Base-by-base conservation (phyloP, 1,140 invertebrate species). In the Drosophila pandora region DNA sequence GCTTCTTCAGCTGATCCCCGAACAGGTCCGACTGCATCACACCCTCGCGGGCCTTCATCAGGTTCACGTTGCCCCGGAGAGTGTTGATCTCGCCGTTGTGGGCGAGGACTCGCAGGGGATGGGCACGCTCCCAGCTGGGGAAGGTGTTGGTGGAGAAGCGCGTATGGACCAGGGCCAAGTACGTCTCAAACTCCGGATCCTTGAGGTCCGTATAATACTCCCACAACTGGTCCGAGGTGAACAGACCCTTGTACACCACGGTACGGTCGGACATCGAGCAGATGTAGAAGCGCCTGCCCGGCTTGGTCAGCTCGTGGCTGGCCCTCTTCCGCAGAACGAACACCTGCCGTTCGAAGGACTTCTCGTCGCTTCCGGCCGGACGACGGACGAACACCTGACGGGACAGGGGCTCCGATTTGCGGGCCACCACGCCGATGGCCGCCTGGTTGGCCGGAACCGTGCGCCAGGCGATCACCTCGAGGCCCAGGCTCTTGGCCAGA, bases 71-170 rank as follows among this genome's bases (percentile, higher is more conserved):
- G 59, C 99, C 99, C 68, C 98, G 95, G 25, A 99, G 94, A 4
- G 98, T 99, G 92, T 99, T 99, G 90, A 99, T 99, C 93, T 99
- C 99, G 50, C 99, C 99, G 93, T 99, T 99, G 93, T 99, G 99
- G 64, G 98, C 98, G 59, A 99, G 93, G 61, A 98, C 95, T 91
- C 98, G 95, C 84, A 99, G 93, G n/a, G 99, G 99, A 93, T 99
- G 99, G 10, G 99, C 98, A 84, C 98, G 94, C 92, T 99, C 98
- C 99, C 99, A 99, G 90, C 96, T 98, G 5, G 99, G 99, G 90
- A 99, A 99, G 17, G 99, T 99, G 92, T 99, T 99, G 48, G 99
- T 99, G 2, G 98, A 99, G 93, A 99, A 99, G 68, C 94, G 94
- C 17, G 98, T 99, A 91, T 99, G 99, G 1, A 99, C 98, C 84